Conservation (phyloP, 2,797 vertebrate genomes). For the Mormyrus hasselquistii region DNA sequence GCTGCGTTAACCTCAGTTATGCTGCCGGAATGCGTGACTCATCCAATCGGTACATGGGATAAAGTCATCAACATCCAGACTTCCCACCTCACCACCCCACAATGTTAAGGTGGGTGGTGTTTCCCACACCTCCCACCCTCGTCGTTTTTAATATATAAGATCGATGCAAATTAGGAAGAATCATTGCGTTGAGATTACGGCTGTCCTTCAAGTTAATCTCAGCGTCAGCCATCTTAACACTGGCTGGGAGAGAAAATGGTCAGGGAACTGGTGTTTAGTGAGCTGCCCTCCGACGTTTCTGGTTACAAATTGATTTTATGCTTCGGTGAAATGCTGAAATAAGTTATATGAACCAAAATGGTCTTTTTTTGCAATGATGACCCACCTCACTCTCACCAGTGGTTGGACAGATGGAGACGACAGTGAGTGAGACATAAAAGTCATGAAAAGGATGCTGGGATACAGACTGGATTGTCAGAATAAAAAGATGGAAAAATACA, state of each 20-base stretch:
- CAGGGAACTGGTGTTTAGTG: not conserved
- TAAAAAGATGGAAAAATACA: conserved; percentile 32
- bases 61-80: not conserved
- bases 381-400: not conserved
- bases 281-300: not conserved
- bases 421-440: conserved; percentile 2
- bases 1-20: not conserved
- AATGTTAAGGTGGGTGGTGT: conserved; percentile 7
- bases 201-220: not conserved
- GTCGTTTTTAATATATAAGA: not conserved
- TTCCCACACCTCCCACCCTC: conserved; percentile 7
- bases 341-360: not conserved
- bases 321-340: not conserved
- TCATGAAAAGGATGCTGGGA: not conserved
- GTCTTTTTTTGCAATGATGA: not conserved
- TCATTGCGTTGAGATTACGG: not conserved
- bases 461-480: conserved; percentile 12
- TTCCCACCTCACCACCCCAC: not conserved
- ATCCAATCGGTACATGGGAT: not conserved
- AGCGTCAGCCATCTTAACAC: not conserved
- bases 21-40: not conserved
- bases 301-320: not conserved
- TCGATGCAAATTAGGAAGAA: conserved; percentile 14
- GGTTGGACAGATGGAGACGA: not conserved
- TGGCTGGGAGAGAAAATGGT: not conserved